phyloP scores from a whole-genome alignment of 2,888 invertebrate species.

The Helleia helle region DNA sequence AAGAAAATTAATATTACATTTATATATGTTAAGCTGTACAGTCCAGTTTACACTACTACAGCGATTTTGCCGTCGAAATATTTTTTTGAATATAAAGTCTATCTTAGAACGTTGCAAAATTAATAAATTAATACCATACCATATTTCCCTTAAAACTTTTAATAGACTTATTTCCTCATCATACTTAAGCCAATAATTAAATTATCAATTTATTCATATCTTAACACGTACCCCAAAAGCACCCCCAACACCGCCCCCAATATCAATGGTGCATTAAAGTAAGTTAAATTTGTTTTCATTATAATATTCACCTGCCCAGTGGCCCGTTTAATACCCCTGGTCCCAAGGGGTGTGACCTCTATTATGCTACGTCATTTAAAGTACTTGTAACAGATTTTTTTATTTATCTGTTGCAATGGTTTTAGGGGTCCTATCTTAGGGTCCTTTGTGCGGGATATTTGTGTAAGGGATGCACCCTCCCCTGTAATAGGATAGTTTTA shows the following conservation, averaged over 20 bases:
- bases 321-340: conserved; percentile 57
- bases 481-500: conserved; percentile 59
- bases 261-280: conserved; percentile 64
- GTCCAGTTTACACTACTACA: too few species aligned
- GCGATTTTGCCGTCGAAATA: too few species aligned
- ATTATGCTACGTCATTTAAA: conserved; percentile 56
- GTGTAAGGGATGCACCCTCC: conserved; percentile 33
- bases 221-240: conserved; percentile 4
- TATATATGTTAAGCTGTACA: too few species aligned
- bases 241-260: conserved; percentile 20
- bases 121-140: background rate
- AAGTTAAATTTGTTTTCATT: conserved; percentile 64
- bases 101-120: too few species aligned
- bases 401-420: background rate
- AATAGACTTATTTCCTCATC: background rate
- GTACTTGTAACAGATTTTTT: conserved; percentile 58
- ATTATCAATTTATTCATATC: conserved; percentile 7
- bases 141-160: background rate
- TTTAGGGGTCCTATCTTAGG: conserved; percentile 22
- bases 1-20: too few species aligned
- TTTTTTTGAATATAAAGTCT: too few species aligned
- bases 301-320: conserved; percentile 68
- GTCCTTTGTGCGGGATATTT: conserved; percentile 33
- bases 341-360: conserved; percentile 45
- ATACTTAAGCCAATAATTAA: conserved; percentile 1